These are phyloP conservation scores for Ariopsis seemanni DNA, from an alignment of 2,113 vertebrate species.

Conservation along the genomic window DNA sequence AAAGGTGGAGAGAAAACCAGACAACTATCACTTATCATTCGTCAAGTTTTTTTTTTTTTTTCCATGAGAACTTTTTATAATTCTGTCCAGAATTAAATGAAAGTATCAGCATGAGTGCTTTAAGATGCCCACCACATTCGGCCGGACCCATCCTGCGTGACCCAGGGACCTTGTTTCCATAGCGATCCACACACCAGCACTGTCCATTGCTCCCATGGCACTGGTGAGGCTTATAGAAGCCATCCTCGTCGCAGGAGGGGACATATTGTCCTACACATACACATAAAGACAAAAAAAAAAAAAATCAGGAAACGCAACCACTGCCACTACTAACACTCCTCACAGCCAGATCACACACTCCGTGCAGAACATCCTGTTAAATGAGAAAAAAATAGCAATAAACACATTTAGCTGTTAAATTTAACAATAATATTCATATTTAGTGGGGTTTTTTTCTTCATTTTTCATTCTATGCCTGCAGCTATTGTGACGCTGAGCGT, in stretches of 20 bases:
- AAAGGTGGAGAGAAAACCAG: background rate
- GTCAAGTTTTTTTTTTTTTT: background rate
- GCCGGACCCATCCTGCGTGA: slow-evolving; percentile 81
- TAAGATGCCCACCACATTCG: slow-evolving; percentile 82
- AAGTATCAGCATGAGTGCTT: background rate
- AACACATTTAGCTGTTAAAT: background rate
- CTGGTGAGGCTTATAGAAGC: slow-evolving; percentile 90
- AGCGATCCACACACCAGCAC: slow-evolving; percentile 98
- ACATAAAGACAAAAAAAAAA: background rate
- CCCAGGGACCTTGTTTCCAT: slow-evolving; percentile 88
- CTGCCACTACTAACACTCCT: background rate
- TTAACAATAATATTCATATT: background rate
- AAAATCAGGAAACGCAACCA: background rate
- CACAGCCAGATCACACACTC: background rate
- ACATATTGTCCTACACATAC: slow-evolving; percentile 80
- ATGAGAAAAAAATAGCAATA: background rate
- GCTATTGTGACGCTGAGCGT: background rate
- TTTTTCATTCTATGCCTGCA: background rate
- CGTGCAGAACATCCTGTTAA: background rate
- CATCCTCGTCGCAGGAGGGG: slow-evolving; percentile 90
- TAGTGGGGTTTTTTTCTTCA: background rate
- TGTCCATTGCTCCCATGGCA: slow-evolving; percentile 87
- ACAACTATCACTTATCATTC: background rate
- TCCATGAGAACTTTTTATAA: background rate
- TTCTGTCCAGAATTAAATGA: background rate